Evolutionary conservation across 1,140 invertebrate species (phyloP).

Genomic region (Sipha flava): DNA sequence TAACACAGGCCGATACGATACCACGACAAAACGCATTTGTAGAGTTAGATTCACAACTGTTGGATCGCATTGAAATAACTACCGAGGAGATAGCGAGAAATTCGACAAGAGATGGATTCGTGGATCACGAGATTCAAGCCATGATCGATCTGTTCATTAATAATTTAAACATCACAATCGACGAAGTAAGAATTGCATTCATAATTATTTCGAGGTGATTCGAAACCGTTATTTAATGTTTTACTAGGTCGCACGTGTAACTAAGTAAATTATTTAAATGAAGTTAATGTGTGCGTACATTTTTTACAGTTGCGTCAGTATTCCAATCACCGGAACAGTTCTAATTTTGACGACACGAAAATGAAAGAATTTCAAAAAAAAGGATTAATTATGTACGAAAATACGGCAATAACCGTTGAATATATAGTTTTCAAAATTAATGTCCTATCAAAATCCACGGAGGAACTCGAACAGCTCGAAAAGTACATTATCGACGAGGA

Average conservation of each 20-base stretch:
- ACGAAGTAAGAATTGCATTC: neutral
- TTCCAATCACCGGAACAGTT: neutral
- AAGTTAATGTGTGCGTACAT: neutral
- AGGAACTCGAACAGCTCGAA: conserved; percentile 3
- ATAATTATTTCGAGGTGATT: too few relatives aligned
- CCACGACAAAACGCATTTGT: neutral
- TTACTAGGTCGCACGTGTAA: too few relatives aligned
- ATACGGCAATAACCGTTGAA: neutral
- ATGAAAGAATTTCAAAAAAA: conserved; percentile 14
- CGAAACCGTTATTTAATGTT: too few relatives aligned
- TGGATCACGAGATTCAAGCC: neutral
- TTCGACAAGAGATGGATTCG: conserved; percentile 1
- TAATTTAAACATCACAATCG: neutral
- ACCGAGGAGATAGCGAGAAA: conserved; percentile 8
- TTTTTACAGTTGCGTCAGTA: neutral
- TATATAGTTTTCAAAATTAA: neutral
- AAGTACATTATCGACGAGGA: neutral
- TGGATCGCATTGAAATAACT: neutral
- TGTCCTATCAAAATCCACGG: neutral
- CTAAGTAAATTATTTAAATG: neutral
- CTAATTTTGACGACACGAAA: neutral
- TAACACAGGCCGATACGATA: neutral
- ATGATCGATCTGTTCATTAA: neutral
- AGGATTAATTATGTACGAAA: conserved; percentile 7
- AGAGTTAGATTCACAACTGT: neutral